Evolutionary conservation across 2,888 invertebrate species (phyloP), one percentile per base, ranked within the genome.

Genomic region (Invenusta paracnida): DNA sequence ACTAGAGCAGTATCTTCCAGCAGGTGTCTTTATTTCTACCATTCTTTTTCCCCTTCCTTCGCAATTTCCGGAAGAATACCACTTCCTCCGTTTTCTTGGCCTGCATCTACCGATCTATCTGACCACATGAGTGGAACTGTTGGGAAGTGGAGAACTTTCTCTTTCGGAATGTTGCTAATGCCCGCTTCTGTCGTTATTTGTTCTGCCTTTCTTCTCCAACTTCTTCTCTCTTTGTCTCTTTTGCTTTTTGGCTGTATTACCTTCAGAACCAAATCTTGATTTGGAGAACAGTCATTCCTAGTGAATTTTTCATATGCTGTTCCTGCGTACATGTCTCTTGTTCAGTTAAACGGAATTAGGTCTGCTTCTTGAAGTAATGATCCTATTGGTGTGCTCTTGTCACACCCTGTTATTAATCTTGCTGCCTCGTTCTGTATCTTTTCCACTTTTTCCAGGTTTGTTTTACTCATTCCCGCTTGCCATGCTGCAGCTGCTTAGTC

Each of bases 151-250:
- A 48, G 48, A 17, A 48, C 48, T 48, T 48, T 48, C 17, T 48
- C 48, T 48, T 48, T 48, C 48, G 17, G 48, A 48, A 48, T 48
- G 48, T 48, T 48, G 48, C 17, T 5, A 17, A 48, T 48, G 48
- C 48, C 48, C 23, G 11, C 79, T 79, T 79, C 79, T 79, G 5
- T 27, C 5, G 79, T 25, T 27, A 23, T 79, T 25, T 79, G 5
- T 5, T 79, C 27, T 25, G 79, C 79, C n/a, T n/a, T 79, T n/a
- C 23, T 79, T 79, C n/a, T 5, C 79, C 79, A 79, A 23, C 27
- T 79, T 79, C 79, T 79, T 79, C 79, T 23, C 5, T 79, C 23
- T 27, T 25, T 79, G n/a, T 79, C 79, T 79, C 30, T 82, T 82
- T 48, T 48, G 17, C 11, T 82, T 13, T 82, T n/a, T 25, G 29